These are phyloP conservation scores for Phylloscopus collybita DNA, from an alignment of 2,797 vertebrate species.

Conservation along the genomic window DNA sequence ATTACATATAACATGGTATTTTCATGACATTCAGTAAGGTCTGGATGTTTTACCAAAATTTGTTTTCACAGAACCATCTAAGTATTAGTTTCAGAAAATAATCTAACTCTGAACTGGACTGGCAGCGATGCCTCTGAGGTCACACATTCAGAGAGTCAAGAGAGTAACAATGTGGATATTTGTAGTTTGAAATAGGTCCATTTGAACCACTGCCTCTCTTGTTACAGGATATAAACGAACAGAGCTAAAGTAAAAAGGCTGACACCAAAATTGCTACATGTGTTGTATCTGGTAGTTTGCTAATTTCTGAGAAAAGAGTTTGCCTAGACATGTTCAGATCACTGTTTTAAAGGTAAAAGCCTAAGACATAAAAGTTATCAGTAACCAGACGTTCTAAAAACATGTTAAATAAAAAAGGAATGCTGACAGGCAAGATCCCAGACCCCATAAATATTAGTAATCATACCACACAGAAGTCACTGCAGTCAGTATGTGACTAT, in stretches of 20 bases:
- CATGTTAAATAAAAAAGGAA: neutral
- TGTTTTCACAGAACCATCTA: neutral
- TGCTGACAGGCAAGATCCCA: neutral
- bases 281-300: neutral
- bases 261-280: neutral
- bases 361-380: neutral
- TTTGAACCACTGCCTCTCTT: neutral
- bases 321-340: neutral
- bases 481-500: neutral
- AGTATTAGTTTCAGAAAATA: slow-evolving; percentile 4
- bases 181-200: neutral
- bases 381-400: neutral
- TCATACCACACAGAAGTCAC: neutral
- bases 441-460: neutral
- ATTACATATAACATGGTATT: neutral
- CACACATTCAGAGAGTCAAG: neutral
- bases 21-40: neutral
- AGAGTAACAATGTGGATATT: neutral
- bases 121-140: neutral
- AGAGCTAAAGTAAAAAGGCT: neutral
- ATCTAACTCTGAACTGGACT: neutral
- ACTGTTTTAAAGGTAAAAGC: neutral
- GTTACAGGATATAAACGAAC: neutral
- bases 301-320: neutral
- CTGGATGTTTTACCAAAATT: neutral